Conservation (phyloP, 2,888 invertebrate genomes). For the Neoitamus cyanurus region DNA sequence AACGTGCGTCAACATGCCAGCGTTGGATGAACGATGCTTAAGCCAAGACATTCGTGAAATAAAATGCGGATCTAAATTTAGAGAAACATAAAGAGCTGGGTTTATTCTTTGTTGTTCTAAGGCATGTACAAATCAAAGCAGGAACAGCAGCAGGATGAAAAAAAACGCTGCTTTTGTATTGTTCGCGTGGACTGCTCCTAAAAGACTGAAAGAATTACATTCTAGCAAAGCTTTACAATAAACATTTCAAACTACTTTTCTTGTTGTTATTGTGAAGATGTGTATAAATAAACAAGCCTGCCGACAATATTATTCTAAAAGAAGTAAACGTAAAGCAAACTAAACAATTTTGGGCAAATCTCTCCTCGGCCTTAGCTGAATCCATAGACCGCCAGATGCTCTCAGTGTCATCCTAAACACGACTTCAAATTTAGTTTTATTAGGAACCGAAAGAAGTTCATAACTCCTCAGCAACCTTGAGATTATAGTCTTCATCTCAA, state of each 20-base stretch:
- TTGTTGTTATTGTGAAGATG: neutral
- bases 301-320: neutral
- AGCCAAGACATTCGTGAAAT: too few relatives aligned
- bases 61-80: too few relatives aligned
- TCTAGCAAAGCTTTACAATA: neutral
- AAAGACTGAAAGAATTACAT: neutral
- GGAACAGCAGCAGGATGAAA: too few relatives aligned
- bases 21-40: too few relatives aligned
- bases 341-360: neutral
- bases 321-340: neutral
- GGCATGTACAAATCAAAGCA: too few relatives aligned
- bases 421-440: constrained; percentile 67
- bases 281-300: neutral
- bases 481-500: constrained; percentile 72
- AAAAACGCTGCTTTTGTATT: too few relatives aligned
- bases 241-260: neutral
- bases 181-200: too few relatives aligned
- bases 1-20: too few relatives aligned
- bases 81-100: too few relatives aligned
- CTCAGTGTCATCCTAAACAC: constrained; percentile 70
- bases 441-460: constrained; percentile 67
- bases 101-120: too few relatives aligned
- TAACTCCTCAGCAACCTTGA: constrained; percentile 69
- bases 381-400: constrained; percentile 71
- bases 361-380: constrained; percentile 66